These are phyloP conservation scores for Zoanthus sociatus DNA, from an alignment of 92 coral and sea anemone species.

Conservation along the genomic window DNA sequence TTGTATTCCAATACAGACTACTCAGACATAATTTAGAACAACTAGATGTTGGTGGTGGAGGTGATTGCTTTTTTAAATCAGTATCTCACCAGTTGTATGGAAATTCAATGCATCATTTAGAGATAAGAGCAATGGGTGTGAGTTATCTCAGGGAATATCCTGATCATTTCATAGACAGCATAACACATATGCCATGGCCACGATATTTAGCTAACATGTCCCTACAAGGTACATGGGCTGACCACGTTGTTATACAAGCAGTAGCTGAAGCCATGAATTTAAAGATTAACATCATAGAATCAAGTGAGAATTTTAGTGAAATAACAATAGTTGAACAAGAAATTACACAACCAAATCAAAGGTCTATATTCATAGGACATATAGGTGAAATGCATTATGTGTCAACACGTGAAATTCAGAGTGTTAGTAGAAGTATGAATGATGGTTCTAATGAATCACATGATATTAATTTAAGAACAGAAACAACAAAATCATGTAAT, in stretches of 20 bases:
- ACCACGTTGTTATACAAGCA: conserved; percentile 14
- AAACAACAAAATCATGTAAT: conserved; percentile 24
- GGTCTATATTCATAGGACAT: conserved; percentile 17
- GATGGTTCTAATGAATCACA: conserved; percentile 24
- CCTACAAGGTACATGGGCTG: conserved; percentile 22
- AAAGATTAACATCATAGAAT: conserved; percentile 17
- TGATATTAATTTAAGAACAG: conserved; percentile 20
- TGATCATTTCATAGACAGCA: conserved; percentile 16
- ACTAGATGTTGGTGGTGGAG: conserved; percentile 17
- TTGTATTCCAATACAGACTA: conserved; percentile 19
- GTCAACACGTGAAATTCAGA: conserved; percentile 12
- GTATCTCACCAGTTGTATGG: conserved; percentile 26
- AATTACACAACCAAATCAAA: conserved; percentile 24
- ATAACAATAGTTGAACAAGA: conserved; percentile 11
- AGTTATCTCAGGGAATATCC: conserved; percentile 3
- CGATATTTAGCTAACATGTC: conserved; percentile 21
- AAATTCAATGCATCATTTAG: conserved; percentile 17
- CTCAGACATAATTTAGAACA: conserved; percentile 18
- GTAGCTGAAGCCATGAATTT: conserved; percentile 23
- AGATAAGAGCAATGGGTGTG: conserved; percentile 5
- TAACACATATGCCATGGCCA: conserved; percentile 26
- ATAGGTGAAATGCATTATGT: conserved; percentile 10
- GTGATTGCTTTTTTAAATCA: conserved; percentile 23
- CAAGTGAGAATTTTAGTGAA: conserved; percentile 12
- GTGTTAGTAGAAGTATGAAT: conserved; percentile 24